Evolutionary conservation across 2,888 invertebrate genomes (phyloP), one percentile per base, ranked within the genome.

Genomic region (Geotrupes spiniger): DNA sequence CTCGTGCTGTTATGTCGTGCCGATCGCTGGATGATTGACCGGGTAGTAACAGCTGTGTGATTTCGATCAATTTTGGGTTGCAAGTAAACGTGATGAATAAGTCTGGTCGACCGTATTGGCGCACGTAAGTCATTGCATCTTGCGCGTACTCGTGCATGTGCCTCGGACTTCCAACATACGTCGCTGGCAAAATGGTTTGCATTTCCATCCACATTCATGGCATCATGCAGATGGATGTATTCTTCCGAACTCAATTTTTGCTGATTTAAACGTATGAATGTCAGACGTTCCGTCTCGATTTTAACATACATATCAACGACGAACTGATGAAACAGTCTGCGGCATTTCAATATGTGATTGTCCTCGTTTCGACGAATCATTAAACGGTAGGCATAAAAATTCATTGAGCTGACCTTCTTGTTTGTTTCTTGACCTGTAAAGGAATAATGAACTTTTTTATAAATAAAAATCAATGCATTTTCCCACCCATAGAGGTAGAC

Each of bases 281-380:
- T 29, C 17, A 71, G 46, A 27, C 67, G 62, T 60, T 70, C 69
- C 4, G 56, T 63, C 52, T 71, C 69, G 8, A 71, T 63, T 62
- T 71, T 71, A 0, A 54, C 68, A 50, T 69, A 72, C 68, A 67
- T 68, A 51, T 72, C 66, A 25, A 71, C 70, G n/a, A 58, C 45
- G 51, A 53, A 71, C 49, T 71, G 70, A 36, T 67, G 60, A 45
- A 63, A 65, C 4, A 71, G 42, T 11, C 15, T 5, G 11, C 33
- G 33, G 11, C 33, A 33, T 14, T 49, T 42, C 5, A 65, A 40
- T 12, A 71, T 54, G 46, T 59, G 41, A 47, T 67, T 66, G 10
- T 57, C 48, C 31, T 46, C 51, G 31, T 50, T 46, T 41, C 51
- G 29, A 11, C 65, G 46, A 47, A 63, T 54, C 66, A 68, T 69